Conservation (phyloP, 1,140 invertebrate species). For the Agrilus planipennis region DNA sequence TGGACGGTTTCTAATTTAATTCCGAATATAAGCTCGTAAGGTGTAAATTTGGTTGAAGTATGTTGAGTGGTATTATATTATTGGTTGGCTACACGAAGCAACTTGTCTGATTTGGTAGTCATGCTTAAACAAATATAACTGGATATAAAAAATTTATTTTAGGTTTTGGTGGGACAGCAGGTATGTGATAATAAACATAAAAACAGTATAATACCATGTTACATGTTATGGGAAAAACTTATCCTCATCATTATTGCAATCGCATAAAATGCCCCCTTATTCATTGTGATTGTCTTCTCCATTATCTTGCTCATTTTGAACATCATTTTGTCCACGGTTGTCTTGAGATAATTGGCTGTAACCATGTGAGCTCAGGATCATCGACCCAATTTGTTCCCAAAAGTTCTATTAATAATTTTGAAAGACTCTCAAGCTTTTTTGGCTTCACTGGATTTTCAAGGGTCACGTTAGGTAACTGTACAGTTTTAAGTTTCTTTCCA, state of each 20-base stretch:
- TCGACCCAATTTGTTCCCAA: constrained; percentile 3
- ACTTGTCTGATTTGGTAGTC: neutral
- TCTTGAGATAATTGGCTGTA: constrained; percentile 8
- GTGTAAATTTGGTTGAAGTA: constrained; percentile 12
- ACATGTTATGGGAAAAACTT: neutral
- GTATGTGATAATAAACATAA: too few relatives aligned
- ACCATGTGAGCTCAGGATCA: constrained; percentile 7
- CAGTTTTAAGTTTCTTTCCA: constrained; percentile 3
- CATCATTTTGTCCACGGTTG: neutral
- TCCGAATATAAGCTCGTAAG: constrained; percentile 22
- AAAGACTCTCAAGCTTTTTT: constrained; percentile 7
- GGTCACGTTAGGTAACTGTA: constrained; percentile 3
- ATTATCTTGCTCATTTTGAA: constrained; percentile 1
- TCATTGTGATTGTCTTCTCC: constrained; percentile 1
- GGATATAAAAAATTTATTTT: constrained; percentile 3
- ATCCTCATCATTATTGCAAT: constrained; percentile 3
- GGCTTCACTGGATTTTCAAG: constrained; percentile 4
- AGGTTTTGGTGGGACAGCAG: too few relatives aligned
- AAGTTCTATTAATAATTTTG: constrained; percentile 3
- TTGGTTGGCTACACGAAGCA: constrained; percentile 1
- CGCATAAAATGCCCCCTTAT: constrained; percentile 1
- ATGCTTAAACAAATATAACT: neutral
- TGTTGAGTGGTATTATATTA: constrained; percentile 24
- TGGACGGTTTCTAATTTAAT: constrained; percentile 13
- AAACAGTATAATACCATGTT: neutral